Conservation (phyloP, 2,888 invertebrate species). For the Molorchus minor region DNA sequence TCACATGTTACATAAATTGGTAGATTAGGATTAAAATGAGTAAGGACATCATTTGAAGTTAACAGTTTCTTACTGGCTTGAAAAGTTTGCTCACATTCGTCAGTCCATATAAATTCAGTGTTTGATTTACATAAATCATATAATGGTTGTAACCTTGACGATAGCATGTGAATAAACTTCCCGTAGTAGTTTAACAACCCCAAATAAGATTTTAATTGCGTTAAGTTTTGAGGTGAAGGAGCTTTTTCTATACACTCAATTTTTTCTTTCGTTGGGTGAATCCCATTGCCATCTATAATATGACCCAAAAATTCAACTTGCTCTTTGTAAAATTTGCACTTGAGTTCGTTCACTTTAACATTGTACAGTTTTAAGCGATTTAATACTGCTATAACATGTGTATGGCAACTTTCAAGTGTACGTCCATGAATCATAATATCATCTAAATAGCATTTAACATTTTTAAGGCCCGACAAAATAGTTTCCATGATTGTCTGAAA, state of each 20-base stretch:
- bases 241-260: constrained; percentile 22
- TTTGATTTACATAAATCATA: constrained; percentile 31
- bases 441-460: constrained; percentile 39
- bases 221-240: constrained; percentile 25
- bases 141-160: background rate
- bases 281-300: constrained; percentile 27
- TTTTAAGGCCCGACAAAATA: constrained; percentile 26
- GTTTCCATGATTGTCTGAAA: constrained; percentile 41
- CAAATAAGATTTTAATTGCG: constrained; percentile 23
- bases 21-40: constrained; percentile 37
- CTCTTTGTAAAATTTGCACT: constrained; percentile 41
- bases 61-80: constrained; percentile 39
- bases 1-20: constrained; percentile 42
- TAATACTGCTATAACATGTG: constrained; percentile 31
- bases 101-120: constrained; percentile 31
- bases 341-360: constrained; percentile 40
- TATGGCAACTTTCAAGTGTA: constrained; percentile 28
- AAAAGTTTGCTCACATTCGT: constrained; percentile 36
- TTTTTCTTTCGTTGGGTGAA: constrained; percentile 30
- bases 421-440: constrained; percentile 40
- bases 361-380: constrained; percentile 37
- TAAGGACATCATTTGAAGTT: constrained; percentile 33
- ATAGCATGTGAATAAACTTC: constrained; percentile 7
- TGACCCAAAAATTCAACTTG: constrained; percentile 46
- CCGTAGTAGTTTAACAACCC: constrained; percentile 19